Base-by-base conservation (phyloP, 2,113 vertebrate species). In the Pycnonotus jocosus region DNA sequence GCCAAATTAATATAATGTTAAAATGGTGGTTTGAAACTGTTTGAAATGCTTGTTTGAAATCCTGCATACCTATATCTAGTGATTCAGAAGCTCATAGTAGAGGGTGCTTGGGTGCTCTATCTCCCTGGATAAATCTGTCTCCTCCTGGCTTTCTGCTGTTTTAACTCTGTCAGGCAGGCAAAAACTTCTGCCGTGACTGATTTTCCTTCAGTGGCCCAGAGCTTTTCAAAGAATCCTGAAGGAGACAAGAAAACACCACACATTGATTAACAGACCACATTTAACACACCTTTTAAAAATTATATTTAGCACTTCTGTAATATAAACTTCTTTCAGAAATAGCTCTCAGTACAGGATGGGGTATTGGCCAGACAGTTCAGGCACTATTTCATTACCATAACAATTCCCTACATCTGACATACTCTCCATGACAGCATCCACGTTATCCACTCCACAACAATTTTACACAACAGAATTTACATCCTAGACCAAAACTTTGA, bases 1-100 rank as follows among this genome's bases (percentile, higher is more conserved):
- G 68, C 54, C 60, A 87, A 90, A 93, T 72, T 93, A 87, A 93
- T 93, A 84, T 74, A 61, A 77, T 77, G 30, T 44, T 81, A 84
- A 82, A 66, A 42, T 48, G 44, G 11, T 79, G 40, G 15, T 30
- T 91, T 61, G 64, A 69, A 86, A 57, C 11, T 40, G 30, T 50
- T 83, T 86, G 77, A 86, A 81, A 61, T 68, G 44, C 31, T 53
- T 74, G 28, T 69, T 58, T 82, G 60, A 86, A 88, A 70, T 73
- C 56, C 48, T 78, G 20, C 35, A 23, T 64, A 31, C 23, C 58
- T 68, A 64, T 22, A 61, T 31, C 17, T 38, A 61, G 35, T 24
- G 64, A 61, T 77, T 80, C 72, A 76, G 77, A 65, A 64, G 27
- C 21, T 30, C 12, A 0, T 23, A 54, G 40, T 6, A 11, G 40